Conservation (phyloP, 2,113 vertebrate genomes). For the Clarias batrachus region DNA sequence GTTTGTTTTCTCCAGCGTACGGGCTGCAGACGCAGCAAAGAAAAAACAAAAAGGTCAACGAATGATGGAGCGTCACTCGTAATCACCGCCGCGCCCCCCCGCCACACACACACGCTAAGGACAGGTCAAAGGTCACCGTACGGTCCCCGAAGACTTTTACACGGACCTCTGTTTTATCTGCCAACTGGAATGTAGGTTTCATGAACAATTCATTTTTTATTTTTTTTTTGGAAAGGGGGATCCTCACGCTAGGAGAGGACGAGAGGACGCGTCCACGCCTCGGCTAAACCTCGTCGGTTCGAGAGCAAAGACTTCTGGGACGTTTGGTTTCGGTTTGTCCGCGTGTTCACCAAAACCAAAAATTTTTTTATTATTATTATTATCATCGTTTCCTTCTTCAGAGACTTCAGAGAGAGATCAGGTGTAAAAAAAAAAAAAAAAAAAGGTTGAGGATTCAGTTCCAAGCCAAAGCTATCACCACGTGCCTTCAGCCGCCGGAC, state of each 20-base stretch:
- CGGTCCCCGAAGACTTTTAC: slow-evolving; percentile 21
- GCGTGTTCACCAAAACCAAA: not conserved
- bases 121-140: slow-evolving; percentile 38
- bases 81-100: not conserved
- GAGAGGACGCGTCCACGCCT: not conserved
- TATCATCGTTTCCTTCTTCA: not conserved
- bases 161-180: slow-evolving; percentile 63
- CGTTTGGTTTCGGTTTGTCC: slow-evolving; percentile 16
- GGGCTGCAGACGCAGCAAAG: slow-evolving; percentile 76
- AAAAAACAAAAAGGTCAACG: slow-evolving; percentile 25
- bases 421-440: not conserved
- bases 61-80: slow-evolving; percentile 50
- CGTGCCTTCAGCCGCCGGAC: slow-evolving; percentile 39
- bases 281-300: slow-evolving; percentile 23
- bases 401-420: slow-evolving; percentile 26
- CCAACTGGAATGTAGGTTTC: slow-evolving; percentile 79
- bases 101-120: not conserved
- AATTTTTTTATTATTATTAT: not conserved
- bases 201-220: slow-evolving; percentile 38
- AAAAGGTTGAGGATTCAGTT: not conserved
- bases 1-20: slow-evolving; percentile 71
- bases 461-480: slow-evolving; percentile 10
- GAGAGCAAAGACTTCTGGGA: slow-evolving; percentile 33
- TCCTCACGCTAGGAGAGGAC: slow-evolving; percentile 55
- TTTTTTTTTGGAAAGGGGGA: slow-evolving; percentile 36